Percentiles rank a stretch among this genome's conserved stretches.
These are phyloP conservation scores for Montipora cactus DNA, from an alignment of 64 coral and sea anemone species.

Conservation along the genomic window DNA sequence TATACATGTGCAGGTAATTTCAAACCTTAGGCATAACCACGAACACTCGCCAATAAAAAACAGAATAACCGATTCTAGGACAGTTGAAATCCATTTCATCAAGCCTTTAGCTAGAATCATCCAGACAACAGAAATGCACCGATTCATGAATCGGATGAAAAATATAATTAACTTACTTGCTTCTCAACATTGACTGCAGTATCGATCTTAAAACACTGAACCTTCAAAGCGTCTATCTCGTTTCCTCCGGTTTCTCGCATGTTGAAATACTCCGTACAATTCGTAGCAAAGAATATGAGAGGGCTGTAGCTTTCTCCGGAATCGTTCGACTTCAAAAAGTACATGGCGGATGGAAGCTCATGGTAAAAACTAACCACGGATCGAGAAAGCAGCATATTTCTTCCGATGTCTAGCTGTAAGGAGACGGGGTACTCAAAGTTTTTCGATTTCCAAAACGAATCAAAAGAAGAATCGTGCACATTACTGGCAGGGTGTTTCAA, in stretches of 20 bases:
- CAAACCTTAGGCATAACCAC: neutral
- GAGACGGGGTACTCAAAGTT: constrained; percentile 60
- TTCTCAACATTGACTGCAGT: neutral
- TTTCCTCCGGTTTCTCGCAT: constrained; percentile 26
- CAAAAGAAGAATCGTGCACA: constrained; percentile 5
- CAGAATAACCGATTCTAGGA: neutral
- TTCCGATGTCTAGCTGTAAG: constrained; percentile 47
- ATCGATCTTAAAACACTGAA: constrained; percentile 66
- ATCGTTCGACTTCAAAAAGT: constrained; percentile 67
- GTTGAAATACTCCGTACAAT: constrained; percentile 53
- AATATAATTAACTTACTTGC: constrained; percentile 13
- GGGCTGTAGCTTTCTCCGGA: constrained; percentile 20
- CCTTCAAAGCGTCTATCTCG: constrained; percentile 18
- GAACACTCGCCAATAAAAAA: neutral
- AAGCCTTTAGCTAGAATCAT: neutral
- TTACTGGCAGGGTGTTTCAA: constrained; percentile 17
- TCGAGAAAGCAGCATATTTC: constrained; percentile 39
- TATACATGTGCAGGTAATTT: no score
- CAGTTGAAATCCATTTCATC: constrained; percentile 1
- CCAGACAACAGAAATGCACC: neutral
- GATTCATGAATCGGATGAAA: neutral
- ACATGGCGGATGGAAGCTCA: constrained; percentile 60
- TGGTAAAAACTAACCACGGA: constrained; percentile 53
- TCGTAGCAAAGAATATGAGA: constrained; percentile 53
- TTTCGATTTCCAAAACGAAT: constrained; percentile 70